Conservation (phyloP, 2,888 invertebrate species). For the Blomia tropicalis region DNA sequence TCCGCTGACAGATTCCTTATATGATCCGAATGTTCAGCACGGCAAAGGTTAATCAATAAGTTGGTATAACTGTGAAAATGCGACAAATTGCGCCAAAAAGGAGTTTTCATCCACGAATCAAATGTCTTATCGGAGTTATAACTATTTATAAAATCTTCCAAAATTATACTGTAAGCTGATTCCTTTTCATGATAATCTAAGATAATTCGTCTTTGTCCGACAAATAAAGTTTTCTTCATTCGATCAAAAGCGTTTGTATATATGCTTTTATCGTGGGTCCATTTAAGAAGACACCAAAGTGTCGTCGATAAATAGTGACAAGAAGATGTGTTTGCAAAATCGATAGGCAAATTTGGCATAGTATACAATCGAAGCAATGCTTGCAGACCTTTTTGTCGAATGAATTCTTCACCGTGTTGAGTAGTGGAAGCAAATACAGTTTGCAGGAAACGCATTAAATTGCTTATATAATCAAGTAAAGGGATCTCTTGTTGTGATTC, state of each 20-base stretch:
- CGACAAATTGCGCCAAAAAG: not conserved
- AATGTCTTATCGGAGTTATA: no score
- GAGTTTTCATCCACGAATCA: not conserved
- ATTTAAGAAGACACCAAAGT: not conserved
- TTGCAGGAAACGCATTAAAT: constrained; percentile 8
- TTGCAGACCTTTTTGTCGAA: not conserved
- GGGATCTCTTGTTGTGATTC: not conserved
- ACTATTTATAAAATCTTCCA: not conserved
- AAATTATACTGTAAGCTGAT: not conserved
- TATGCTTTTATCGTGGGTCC: not conserved
- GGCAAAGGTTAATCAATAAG: not conserved
- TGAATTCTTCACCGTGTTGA: not conserved
- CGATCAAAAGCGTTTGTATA: not conserved
- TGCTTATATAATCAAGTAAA: not conserved
- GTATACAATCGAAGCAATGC: not conserved
- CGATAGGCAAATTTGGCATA: not conserved
- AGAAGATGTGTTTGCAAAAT: not conserved
- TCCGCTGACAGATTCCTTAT: not conserved
- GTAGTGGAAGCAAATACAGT: not conserved
- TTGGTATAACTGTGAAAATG: not conserved
- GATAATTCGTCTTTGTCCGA: not conserved
- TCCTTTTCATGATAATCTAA: not conserved
- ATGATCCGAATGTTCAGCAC: not conserved
- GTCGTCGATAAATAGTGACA: not conserved
- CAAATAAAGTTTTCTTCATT: not conserved